Evolutionary conservation across 2,888 invertebrate species (phyloP).

Genomic region (Agapostemon virescens): DNA sequence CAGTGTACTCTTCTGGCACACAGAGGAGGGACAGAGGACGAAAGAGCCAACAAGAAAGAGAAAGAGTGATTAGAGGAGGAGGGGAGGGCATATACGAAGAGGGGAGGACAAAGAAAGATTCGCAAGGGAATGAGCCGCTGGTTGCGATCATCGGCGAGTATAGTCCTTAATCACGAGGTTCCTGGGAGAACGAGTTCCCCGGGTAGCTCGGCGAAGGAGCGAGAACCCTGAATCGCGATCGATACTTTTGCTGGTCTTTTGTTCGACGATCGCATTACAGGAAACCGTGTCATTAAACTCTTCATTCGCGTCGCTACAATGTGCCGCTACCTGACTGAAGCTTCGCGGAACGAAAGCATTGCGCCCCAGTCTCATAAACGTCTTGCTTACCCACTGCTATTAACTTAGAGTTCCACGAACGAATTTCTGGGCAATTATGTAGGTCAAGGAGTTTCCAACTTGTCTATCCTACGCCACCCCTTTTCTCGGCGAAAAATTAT

Average conservation of each 20-base stretch:
- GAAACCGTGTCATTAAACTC: conserved; percentile 51
- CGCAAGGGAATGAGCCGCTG: conserved; percentile 36
- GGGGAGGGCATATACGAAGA: conserved; percentile 9
- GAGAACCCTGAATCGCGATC: conserved; percentile 44
- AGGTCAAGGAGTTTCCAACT: not conserved
- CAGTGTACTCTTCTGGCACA: conserved; percentile 24
- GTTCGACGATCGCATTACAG: conserved; percentile 53
- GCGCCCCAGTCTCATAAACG: not conserved
- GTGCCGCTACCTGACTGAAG: not conserved
- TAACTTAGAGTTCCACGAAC: not conserved
- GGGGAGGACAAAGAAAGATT: conserved; percentile 35
- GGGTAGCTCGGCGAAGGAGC: conserved; percentile 14
- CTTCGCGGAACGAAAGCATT: not conserved
- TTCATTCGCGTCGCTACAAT: conserved; percentile 28
- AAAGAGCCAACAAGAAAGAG: conserved; percentile 6
- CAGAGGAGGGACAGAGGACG: conserved; percentile 1
- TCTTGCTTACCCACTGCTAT: not conserved
- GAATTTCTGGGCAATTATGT: not conserved
- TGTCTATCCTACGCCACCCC: not conserved
- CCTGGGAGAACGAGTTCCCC: conserved; percentile 52
- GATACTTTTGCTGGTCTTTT: conserved; percentile 57
- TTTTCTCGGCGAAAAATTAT: too few species aligned
- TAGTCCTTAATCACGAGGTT: conserved; percentile 52
- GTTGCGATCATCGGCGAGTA: conserved; percentile 47
- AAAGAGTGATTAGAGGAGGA: not conserved